Base-by-base conservation (phyloP, 2,797 vertebrate genomes). In the Clarias fuscus region DNA sequence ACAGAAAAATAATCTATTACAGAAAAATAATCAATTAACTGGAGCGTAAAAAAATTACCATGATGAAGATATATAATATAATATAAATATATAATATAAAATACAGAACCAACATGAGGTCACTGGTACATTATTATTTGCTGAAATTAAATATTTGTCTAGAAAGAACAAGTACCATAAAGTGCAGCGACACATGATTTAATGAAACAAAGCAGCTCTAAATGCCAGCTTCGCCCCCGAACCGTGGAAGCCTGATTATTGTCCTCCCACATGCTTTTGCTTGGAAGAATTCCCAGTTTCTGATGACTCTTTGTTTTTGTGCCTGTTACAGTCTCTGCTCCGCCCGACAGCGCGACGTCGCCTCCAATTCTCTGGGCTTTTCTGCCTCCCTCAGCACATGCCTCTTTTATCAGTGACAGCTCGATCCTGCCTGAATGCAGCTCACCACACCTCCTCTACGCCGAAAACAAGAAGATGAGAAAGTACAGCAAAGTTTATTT, bases 391-490 rank as follows among this genome's bases (percentile, higher is more conserved):
- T 83, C 80, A 76, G 30, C 70, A 56, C 22, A 77, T 56, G 53
- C 71, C 48, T 59, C 71, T 68, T 68, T 77, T 18, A 76, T 83
- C 81, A 43, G 71, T 86, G 85, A 86, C 85, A 86, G 81, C 81
- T 86, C 72, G 30, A 86, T 77, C 62, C 65, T 62, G 48, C 37
- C 71, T 86, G 53, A 77, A 75, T 77, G 64, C 53, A 37, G 61
- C 72, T 70, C 81, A 86, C 81, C 80, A 75, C 72, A 37, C 72
- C 62, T 83, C 72, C 71, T 37, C 48, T 22, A 14, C 79, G 43
- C 22, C 5, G 20, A 30, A 65, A 68, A 40, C 77, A 82, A 58
- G 62, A 18, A 82, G 24, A 56, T 86, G 27, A 86, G 43, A 83
- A 82, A 68, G 53, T 43, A 17, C 14, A 17, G 70, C 80, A 58